Evolutionary conservation across 1,140 invertebrate species (phyloP), one percentile per base, ranked within the genome.

Genomic region (Bombus confusus): DNA sequence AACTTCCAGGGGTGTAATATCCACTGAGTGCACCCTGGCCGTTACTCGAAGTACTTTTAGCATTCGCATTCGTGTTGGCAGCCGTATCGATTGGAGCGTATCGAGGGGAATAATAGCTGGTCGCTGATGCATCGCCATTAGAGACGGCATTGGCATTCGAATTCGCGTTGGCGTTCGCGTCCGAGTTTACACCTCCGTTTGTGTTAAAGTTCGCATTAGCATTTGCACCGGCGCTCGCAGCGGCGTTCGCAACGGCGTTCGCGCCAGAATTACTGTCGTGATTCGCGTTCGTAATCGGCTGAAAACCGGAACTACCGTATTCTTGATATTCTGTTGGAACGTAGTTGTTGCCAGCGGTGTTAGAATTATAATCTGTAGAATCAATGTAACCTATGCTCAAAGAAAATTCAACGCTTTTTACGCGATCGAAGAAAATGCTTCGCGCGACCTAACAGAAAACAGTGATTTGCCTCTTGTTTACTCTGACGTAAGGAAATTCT

Each of bases 251-350:
- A 34, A 34, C 66, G 34, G 87, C 82, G 37, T 85, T 85, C 39
- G 85, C 77, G 41, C 57, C 52, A 31, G 72, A 57, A n/a, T 71
- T 37, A 22, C 34, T 41, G 39, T 34, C 57, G 43, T 43, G 39
- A n/a, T 82, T n/a, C 8, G 83, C 79, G n/a, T 78, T 71, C 37
- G 87, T 79, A 74, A 41, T 88, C 39, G 91, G 79, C 39, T 86
- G 82, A 76, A 89, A 85, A 71, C 85, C 89, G 75, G 34, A 28
- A 66, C 79, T 83, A 72, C 74, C 83, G 62, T 87, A 87, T 15
- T 82, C 68, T 78, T 75, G 57, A 6, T 85, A 57, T 4, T 62
- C 15, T 34, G 47, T 37, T 34, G 77, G 88, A 47, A 52, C 12
- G 41, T 83, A 59, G 52, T 43, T 15, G 10, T 28, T 18, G 22